Base-by-base conservation (phyloP, 1,140 invertebrate species). In the Anoplolepis gracilipes region DNA sequence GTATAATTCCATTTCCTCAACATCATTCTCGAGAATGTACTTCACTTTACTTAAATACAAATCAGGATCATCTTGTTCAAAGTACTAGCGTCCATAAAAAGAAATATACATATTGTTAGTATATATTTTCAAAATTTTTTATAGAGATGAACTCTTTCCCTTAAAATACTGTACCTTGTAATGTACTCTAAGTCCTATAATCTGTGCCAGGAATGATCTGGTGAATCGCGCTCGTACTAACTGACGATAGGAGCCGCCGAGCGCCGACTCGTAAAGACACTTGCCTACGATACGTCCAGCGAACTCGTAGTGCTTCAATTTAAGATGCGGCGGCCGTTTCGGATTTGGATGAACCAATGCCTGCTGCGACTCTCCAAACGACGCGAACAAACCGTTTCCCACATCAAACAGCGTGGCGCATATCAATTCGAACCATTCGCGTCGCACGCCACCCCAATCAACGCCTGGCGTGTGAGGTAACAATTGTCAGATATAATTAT, bases 21-120 rank as follows among this genome's bases (percentile, higher is more conserved):
- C 97, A 95, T 99, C 97, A 87, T 98, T 98, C 89, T 99, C 98
- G 77, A 98, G 94, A 72, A 99, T 98, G 93, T 98, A 99, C 93
- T 98, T 98, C 19, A 99, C 97, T 95, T 99, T 99, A 16, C 97
- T 97, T 72, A 98, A 95, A 93, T 98, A 99, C 33, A 99, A 95
- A 93, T 99, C 98, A 0, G 98, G 98, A 95, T 99, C 98, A 93
- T 99, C 98, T 95, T 98, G 98, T 92, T 99, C 98, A 95, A 99
- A 99, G 95, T 99, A 98, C 97, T 98, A 93, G 19, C 42, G 10
- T 0, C 1, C 22, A n/a, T 6, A 30, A 53, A 28, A 55, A 22
- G 7, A 49, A 16, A 39, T 28, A 30, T 16, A 30, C 1, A 42
- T 1, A 36, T 28, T 30, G 1, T 42, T 33, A 22, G 0, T 62